Percentiles rank a stretch among this genome's conserved stretches.
Conservation (phyloP, 2,888 invertebrate genomes). For the Deilephila porcellus region DNA sequence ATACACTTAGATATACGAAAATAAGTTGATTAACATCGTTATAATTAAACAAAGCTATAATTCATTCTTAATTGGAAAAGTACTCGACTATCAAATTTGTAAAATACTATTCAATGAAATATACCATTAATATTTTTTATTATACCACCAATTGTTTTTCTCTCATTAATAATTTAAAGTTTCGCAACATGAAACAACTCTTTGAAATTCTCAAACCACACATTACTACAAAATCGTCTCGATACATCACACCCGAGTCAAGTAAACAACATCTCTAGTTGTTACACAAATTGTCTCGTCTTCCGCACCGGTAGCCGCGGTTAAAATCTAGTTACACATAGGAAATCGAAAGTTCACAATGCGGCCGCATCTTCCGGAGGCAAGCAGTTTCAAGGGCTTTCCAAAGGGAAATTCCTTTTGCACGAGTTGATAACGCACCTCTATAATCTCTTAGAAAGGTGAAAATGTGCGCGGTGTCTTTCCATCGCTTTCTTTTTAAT, state of each 20-base stretch:
- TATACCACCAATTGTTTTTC: too few relatives aligned
- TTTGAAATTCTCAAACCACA: not conserved
- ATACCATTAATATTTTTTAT: too few relatives aligned
- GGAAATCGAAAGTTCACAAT: constrained; percentile 66
- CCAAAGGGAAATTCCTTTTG: constrained; percentile 31
- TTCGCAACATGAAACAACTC: too few relatives aligned
- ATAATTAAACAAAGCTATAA: too few relatives aligned
- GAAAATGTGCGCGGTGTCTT: constrained; percentile 6
- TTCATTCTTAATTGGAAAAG: too few relatives aligned
- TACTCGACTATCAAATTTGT: too few relatives aligned
- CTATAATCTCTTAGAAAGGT: constrained; percentile 21
- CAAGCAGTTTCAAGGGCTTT: constrained; percentile 32
- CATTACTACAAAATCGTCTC: not conserved
- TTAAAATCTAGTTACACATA: constrained; percentile 42
- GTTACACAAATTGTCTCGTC: not conserved
- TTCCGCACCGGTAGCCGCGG: constrained; percentile 26
- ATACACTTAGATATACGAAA: too few relatives aligned
- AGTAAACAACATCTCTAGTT: not conserved
- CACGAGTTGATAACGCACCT: not conserved
- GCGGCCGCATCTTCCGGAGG: constrained; percentile 56
- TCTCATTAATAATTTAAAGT: too few relatives aligned
- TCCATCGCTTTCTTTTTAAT: constrained; percentile 10
- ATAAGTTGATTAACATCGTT: too few relatives aligned
- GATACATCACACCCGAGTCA: not conserved
- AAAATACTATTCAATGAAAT: too few relatives aligned